phyloP scores from a whole-genome alignment of 2,797 vertebrate genomes.

The Cryptoblepharus egeriae region DNA sequence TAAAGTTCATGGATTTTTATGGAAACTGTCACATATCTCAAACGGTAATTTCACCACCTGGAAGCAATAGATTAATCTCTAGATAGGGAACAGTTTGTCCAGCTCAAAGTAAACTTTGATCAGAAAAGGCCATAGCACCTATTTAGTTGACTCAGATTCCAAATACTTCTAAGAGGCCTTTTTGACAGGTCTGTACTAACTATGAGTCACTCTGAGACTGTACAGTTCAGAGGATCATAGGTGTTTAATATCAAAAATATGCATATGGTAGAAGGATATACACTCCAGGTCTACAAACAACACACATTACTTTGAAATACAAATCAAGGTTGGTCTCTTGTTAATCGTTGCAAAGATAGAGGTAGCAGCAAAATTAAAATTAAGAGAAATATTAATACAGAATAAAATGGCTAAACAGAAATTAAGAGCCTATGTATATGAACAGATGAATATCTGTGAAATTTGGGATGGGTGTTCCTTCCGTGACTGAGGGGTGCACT shows the following conservation, averaged over 20 bases:
- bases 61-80: conserved; percentile 3
- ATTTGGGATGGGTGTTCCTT: too few relatives aligned
- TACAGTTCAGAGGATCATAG: background rate
- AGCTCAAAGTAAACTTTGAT: conserved; percentile 6
- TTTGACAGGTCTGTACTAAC: background rate
- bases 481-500: too few relatives aligned
- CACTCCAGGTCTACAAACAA: background rate
- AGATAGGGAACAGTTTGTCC: background rate
- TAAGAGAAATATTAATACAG: background rate
- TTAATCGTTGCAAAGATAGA: background rate
- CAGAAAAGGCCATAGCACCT: background rate
- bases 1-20: background rate
- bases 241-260: background rate
- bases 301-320: background rate
- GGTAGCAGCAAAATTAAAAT: background rate
- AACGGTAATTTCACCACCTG: background rate
- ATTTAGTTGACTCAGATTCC: conserved; percentile 1
- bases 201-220: background rate
- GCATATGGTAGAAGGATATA: background rate
- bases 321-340: conserved; percentile 2
- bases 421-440: background rate
- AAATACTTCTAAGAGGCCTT: background rate
- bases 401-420: background rate
- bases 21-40: background rate
- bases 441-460: too few relatives aligned